Base-by-base conservation (phyloP, 92 coral and sea anemone species). In the Zoanthus sociatus region DNA sequence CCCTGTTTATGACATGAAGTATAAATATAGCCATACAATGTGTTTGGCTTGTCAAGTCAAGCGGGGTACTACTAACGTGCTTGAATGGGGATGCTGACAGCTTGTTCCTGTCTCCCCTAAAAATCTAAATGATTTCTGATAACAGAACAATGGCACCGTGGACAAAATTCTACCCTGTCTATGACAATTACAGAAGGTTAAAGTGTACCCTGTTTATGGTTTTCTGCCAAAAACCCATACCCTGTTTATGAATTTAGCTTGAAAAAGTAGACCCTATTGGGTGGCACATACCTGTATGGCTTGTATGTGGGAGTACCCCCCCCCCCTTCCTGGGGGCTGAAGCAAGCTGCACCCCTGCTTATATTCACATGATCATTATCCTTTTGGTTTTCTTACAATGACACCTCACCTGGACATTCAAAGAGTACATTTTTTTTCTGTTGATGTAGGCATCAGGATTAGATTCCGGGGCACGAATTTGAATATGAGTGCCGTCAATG, bases 341-440 rank as follows among this genome's bases (percentile, higher is more conserved):
- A 18, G 69, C 69, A 18, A 61, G 69, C 69, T 61, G 69, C 69
- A 61, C 5, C 69, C 69, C 21, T 61, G 69, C 69, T 61, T 61
- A 61, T 37, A 37, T 37, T 37, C 64, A 56, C 18, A 56, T 56
- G 64, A 56, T 56, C 64, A 56, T n/a, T 56, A 56, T 56, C 64
- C 64, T 56, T 56, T 61, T 61, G 69, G 21, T 17, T 61, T 61
- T 16, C 69, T n/a, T 61, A 61, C 26, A 56, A 56, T 71, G 51
- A 14, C 77, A 37, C 48, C 77, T 79, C 72, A 58, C 53, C 84
- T 79, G 84, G 11, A 79, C 87, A 83, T 83, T 83, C 77, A 83
- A 77, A 31, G 91, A 83, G 76, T 83, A 71, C 66, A 84, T 76
- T 75, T 76, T 89, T 58, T 89, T 78, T 42, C 92, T 84, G 58